Percentiles rank a stretch among this genome's conserved stretches.
phyloP scores from a whole-genome alignment of 2,888 invertebrate species.

The Nomada hirtipes region DNA sequence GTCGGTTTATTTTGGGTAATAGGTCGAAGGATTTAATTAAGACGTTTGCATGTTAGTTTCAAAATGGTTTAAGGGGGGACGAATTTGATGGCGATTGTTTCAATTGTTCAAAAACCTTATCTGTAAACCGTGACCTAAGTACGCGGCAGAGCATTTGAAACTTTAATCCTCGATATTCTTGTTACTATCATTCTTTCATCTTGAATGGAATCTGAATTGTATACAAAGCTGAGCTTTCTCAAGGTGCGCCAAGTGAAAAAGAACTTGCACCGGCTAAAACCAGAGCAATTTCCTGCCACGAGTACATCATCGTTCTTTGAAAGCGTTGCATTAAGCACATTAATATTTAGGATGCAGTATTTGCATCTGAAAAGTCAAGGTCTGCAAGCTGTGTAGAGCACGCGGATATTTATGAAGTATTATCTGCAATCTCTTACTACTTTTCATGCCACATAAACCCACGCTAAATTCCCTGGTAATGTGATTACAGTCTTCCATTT shows the following conservation, averaged over 20 bases:
- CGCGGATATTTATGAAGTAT: slow-evolving; percentile 38
- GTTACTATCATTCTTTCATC: too few relatives aligned
- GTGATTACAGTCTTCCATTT: slow-evolving; percentile 43
- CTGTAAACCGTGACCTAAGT: too few relatives aligned
- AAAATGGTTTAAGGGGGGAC: too few relatives aligned
- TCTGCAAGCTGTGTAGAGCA: slow-evolving; percentile 1
- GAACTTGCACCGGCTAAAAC: background rate
- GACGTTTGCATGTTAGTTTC: too few relatives aligned
- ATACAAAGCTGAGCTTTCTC: background rate
- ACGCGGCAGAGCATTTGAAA: too few relatives aligned
- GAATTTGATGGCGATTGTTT: too few relatives aligned
- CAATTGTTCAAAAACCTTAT: too few relatives aligned
- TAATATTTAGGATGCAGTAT: slow-evolving; percentile 43
- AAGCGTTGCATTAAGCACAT: slow-evolving; percentile 19
- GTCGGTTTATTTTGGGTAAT: background rate
- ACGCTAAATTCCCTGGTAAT: slow-evolving; percentile 45
- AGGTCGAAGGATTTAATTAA: too few relatives aligned
- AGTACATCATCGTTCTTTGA: slow-evolving; percentile 9
- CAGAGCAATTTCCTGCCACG: slow-evolving; percentile 6
- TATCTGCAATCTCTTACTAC: slow-evolving; percentile 51
- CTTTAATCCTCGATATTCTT: too few relatives aligned
- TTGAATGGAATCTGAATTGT: background rate
- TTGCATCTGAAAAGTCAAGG: slow-evolving; percentile 35
- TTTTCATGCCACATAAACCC: slow-evolving; percentile 51
- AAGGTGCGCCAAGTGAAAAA: slow-evolving; percentile 1